A percentile compares a stretch with the other conserved stretches of the same genome.
These are phyloP conservation scores for Borostomias antarcticus DNA, from an alignment of 2,797 vertebrate genomes.

Conservation along the genomic window DNA sequence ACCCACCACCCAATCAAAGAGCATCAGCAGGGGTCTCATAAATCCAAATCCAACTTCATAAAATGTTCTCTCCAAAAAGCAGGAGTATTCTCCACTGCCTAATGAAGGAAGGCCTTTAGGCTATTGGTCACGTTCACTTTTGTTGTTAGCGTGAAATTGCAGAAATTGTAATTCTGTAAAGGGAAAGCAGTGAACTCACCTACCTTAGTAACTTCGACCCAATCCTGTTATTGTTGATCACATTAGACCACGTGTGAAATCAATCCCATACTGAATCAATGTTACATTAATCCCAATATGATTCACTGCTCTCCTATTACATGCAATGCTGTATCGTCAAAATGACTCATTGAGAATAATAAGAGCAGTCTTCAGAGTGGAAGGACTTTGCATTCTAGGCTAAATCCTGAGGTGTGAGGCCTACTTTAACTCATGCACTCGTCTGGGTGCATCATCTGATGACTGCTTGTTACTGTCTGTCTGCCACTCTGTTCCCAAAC, in stretches of 20 bases:
- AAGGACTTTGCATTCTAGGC: background rate
- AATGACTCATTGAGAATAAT: background rate
- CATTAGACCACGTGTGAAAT: background rate
- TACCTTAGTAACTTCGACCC: background rate
- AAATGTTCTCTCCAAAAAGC: constrained; percentile 29
- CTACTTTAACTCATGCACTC: background rate
- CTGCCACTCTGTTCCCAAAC: background rate
- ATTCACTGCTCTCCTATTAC: background rate
- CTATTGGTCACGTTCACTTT: background rate
- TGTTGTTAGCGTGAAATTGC: background rate
- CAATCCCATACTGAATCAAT: background rate
- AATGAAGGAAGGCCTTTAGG: constrained; percentile 37
- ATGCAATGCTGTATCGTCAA: background rate
- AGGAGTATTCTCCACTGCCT: constrained; percentile 31
- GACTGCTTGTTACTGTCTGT: background rate
- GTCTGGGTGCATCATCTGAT: background rate
- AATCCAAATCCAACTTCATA: constrained; percentile 51
- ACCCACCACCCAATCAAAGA: constrained; percentile 47
- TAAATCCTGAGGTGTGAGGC: background rate
- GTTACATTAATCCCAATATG: background rate
- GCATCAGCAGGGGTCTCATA: constrained; percentile 44
- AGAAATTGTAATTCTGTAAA: background rate
- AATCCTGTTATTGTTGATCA: background rate
- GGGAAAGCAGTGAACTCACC: background rate
- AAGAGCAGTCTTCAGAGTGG: background rate